phyloP scores from a whole-genome alignment of 1,140 invertebrate genomes.

The Acyrthosiphon pisum region DNA sequence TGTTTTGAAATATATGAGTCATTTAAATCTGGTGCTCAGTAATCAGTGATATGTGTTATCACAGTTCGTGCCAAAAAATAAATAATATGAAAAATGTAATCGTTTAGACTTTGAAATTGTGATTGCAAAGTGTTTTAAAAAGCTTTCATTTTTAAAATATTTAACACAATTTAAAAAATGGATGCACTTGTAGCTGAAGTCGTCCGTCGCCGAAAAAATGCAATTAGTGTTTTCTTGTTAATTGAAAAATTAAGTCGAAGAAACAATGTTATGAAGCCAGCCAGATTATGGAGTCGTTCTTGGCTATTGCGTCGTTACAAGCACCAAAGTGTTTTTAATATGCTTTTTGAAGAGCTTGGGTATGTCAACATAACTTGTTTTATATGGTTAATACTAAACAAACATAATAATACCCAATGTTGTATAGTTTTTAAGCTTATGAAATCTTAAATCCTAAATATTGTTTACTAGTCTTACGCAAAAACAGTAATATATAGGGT shows the following conservation, averaged over 20 bases:
- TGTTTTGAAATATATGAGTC: conserved; percentile 3
- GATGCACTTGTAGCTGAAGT: too few relatives aligned
- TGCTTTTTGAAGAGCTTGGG: conserved; percentile 26
- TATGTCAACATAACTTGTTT: neutral
- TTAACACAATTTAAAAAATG: too few relatives aligned
- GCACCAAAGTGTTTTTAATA: neutral
- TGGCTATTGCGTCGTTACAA: conserved; percentile 26
- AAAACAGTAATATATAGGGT: too few relatives aligned
- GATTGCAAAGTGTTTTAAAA: too few relatives aligned
- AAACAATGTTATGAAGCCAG: neutral
- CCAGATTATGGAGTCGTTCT: neutral
- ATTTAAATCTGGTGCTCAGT: neutral
- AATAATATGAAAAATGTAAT: too few relatives aligned
- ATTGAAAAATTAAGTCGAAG: neutral
- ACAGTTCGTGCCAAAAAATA: too few relatives aligned
- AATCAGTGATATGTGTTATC: too few relatives aligned
- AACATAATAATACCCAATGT: neutral
- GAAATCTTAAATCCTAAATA: too few relatives aligned
- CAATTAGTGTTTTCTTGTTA: neutral
- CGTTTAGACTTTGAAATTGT: too few relatives aligned
- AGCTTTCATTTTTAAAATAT: too few relatives aligned
- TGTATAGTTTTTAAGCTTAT: neutral
- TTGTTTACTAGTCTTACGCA: too few relatives aligned
- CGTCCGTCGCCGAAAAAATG: too few relatives aligned
- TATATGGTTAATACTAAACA: neutral